A percentile compares a stretch with the other conserved stretches of the same genome.
Conservation (phyloP, 2,888 invertebrate species). For the Elgonia sp. region DNA sequence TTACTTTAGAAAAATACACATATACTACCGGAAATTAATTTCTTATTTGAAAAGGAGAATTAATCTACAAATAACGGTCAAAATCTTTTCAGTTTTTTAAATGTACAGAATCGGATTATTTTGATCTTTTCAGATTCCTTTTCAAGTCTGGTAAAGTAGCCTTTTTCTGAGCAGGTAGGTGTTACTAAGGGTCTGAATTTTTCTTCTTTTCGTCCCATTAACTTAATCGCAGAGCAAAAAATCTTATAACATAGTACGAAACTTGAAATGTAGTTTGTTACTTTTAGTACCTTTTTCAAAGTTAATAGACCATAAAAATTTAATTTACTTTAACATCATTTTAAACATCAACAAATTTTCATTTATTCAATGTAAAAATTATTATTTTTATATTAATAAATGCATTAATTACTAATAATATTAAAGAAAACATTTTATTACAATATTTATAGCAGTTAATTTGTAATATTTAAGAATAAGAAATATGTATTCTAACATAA, state of each 20-base stretch:
- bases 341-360: background rate
- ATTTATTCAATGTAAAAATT: background rate
- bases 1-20: background rate
- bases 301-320: constrained; percentile 12
- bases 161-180: constrained; percentile 68
- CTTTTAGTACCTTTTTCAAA: constrained; percentile 51
- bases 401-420: too few species aligned
- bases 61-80: constrained; percentile 50
- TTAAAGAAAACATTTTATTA: too few species aligned
- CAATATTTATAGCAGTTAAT: too few species aligned
- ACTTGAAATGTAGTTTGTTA: constrained; percentile 48
- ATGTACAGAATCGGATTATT: constrained; percentile 55
- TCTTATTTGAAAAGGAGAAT: constrained; percentile 33
- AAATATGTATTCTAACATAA: background rate
- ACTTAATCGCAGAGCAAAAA: constrained; percentile 63
- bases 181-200: constrained; percentile 65
- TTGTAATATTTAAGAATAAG: too few species aligned
- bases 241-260: constrained; percentile 41
- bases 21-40: constrained; percentile 32
- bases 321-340: constrained; percentile 16
- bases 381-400: too few species aligned
- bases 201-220: constrained; percentile 69
- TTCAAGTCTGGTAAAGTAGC: constrained; percentile 56
- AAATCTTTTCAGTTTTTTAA: constrained; percentile 46
- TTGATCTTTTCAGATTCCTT: constrained; percentile 53